Base-by-base conservation (phyloP, 1,140 invertebrate genomes). In the Lerema accius region DNA sequence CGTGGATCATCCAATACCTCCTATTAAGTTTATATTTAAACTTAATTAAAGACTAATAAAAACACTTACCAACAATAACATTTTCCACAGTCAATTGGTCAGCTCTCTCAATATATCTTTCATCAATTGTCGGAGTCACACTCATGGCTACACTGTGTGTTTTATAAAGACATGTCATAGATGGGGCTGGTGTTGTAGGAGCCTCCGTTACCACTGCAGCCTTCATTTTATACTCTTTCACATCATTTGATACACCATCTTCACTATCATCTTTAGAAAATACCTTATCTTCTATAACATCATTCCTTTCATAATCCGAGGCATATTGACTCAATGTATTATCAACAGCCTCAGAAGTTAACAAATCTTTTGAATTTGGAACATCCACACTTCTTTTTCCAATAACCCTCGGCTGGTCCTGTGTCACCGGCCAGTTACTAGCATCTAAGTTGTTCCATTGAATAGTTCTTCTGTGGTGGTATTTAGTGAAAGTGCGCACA, bases 401-500 rank as follows among this genome's bases (percentile, higher is more conserved):
- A 16, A 81, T 73, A 32, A 71, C 55, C 48, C 73, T 84, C 23
- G 73, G 73, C 5, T 80, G 76, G 23, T 86, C 79, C 56, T 84
- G 76, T 49, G 70, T 73, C 0, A 71, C 17, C 49, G 77, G 76
- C 87, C 85, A 87, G 50, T 86, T 72, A 40, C 74, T 73, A 14
- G 63, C 26, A 46, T 84, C 80, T n/a, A 70, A 37, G 32, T 76
- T 82, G 39, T 86, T 86, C 82, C 80, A 83, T 45, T 84, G 83
- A 11, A 80, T 90, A 39, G 83, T 86, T 60, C 87, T 75, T 63
- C 86, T 86, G 19, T 90, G 87, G 45, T 90, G 87, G 28, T 90
- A 90, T 76, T 89, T 90, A 7, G 84, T 90, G 53, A 90, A 90
- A 15, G 86, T 90, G 42, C 87, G 73, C 11, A 90, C 86, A 72